Base-by-base conservation (phyloP, 1,140 invertebrate species). In the Centruroides sculpturatus region DNA sequence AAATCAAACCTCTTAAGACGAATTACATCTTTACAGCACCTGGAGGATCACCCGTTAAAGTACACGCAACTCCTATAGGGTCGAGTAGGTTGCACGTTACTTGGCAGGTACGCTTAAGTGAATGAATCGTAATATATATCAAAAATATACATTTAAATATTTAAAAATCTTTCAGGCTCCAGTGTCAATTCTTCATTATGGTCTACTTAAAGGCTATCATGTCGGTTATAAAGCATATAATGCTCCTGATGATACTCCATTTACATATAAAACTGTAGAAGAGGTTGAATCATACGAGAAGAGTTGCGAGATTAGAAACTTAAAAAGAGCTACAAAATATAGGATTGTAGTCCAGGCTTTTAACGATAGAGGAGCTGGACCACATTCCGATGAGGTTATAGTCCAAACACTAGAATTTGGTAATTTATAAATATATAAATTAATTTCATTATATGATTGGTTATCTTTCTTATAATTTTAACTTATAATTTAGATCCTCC, bases 371-470 rank as follows among this genome's bases (percentile, higher is more conserved):
- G 79, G 79, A 4, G 70, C 73, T n/a, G 88, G 89, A 35, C 89
- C 89, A 4, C 73, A 84, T 0, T 86, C 85, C 0, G 83, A 86
- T 56, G 82, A 85, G 51, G 77, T 83, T 0, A 77, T 81, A 0
- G 83, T 84, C 0, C 83, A 86, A 68, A 90, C 87, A n/a, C 76
- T 87, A 8, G 41, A 41, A 41, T 41, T 41, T 41, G 41, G 41
- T 41, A 41, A 41, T 6, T 41, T 5, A 41, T 41, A 6, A 6
- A 41, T 41, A 6, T 41, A 41, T 6, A 41, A 41, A 41, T 41
- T 5, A 41, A 41, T 41, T 8, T 41, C 41, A 41, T 41, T 41
- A 6, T 41, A 41, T 8, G 23, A 23, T 23, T 23, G 23, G 23
- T 23, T 23, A 23, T 23, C 23, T 23, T 23, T 23, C 23, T 23